phyloP scores from a whole-genome alignment of 2,797 vertebrate genomes.

The Apogon talboti region DNA sequence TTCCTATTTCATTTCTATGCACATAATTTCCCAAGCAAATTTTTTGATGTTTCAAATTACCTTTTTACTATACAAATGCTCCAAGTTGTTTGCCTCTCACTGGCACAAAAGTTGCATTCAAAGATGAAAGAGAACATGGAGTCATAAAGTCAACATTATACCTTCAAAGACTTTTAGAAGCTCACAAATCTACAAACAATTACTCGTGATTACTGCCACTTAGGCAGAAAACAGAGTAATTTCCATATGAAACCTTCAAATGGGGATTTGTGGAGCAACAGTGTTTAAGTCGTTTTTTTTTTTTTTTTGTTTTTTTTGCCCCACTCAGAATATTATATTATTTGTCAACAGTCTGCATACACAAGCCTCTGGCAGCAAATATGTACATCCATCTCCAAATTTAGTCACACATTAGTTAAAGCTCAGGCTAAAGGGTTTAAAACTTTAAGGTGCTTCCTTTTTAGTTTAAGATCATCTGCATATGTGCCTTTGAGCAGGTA shows the following conservation, averaged over 20 bases:
- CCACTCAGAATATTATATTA: slow-evolving; percentile 19
- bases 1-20: slow-evolving; percentile 43
- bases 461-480: slow-evolving; percentile 37
- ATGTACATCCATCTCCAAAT: slow-evolving; percentile 60
- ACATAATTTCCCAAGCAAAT: slow-evolving; percentile 39
- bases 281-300: slow-evolving; percentile 55
- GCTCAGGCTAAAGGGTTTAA: slow-evolving; percentile 58
- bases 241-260: slow-evolving; percentile 45
- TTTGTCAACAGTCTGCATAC: slow-evolving; percentile 55
- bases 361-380: slow-evolving; percentile 55
- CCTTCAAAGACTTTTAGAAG: slow-evolving; percentile 60
- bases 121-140: slow-evolving; percentile 64
- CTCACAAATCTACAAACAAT: slow-evolving; percentile 63
- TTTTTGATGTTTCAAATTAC: slow-evolving; percentile 57
- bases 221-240: slow-evolving; percentile 49
- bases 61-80: slow-evolving; percentile 21
- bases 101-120: slow-evolving; percentile 23
- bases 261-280: slow-evolving; percentile 37
- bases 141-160: slow-evolving; percentile 40
- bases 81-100: slow-evolving; percentile 33
- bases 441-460: slow-evolving; percentile 65
- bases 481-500: slow-evolving; percentile 27
- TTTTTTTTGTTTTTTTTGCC: slow-evolving; percentile 25
- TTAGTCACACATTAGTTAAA: slow-evolving; percentile 74
- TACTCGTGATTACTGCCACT: slow-evolving; percentile 58